Conservation (phyloP, 2,797 vertebrate species). For the Allobates femoralis region DNA sequence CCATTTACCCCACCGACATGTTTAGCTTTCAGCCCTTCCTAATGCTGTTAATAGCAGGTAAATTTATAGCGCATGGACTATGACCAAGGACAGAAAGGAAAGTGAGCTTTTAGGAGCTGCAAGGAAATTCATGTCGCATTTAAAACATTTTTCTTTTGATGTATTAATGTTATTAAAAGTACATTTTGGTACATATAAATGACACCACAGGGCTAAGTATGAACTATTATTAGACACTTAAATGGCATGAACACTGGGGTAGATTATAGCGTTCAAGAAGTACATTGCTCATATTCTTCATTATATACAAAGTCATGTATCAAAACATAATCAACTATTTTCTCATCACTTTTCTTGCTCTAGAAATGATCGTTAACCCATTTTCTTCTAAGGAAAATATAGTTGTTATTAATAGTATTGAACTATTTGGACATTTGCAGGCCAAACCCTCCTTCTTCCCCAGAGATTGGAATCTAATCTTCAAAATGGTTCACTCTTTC, state of each 20-base stretch:
- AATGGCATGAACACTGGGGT: background rate
- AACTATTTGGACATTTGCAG: too few relatives aligned
- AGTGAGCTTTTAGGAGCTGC: background rate
- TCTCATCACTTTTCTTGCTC: background rate
- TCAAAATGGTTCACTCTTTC: too few relatives aligned
- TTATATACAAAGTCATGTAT: background rate
- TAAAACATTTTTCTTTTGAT: conserved; percentile 11
- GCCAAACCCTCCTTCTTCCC: too few relatives aligned
- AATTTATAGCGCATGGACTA: background rate
- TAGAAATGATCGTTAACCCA: background rate
- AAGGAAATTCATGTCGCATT: background rate
- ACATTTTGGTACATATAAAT: conserved; percentile 7
- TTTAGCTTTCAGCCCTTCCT: background rate
- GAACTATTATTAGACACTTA: background rate
- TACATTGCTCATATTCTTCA: background rate
- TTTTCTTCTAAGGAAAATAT: background rate
- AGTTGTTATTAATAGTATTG: too few relatives aligned
- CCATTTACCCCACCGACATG: background rate
- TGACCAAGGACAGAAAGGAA: background rate
- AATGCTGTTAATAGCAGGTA: background rate
- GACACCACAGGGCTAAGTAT: background rate
- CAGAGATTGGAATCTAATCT: too few relatives aligned
- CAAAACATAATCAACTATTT: background rate
- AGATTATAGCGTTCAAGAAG: background rate
- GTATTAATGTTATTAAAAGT: conserved; percentile 17